Percentiles rank a stretch among this genome's conserved stretches.
These are phyloP conservation scores for Papilio gigon DNA, from an alignment of 2,888 invertebrate genomes.

Conservation along the genomic window DNA sequence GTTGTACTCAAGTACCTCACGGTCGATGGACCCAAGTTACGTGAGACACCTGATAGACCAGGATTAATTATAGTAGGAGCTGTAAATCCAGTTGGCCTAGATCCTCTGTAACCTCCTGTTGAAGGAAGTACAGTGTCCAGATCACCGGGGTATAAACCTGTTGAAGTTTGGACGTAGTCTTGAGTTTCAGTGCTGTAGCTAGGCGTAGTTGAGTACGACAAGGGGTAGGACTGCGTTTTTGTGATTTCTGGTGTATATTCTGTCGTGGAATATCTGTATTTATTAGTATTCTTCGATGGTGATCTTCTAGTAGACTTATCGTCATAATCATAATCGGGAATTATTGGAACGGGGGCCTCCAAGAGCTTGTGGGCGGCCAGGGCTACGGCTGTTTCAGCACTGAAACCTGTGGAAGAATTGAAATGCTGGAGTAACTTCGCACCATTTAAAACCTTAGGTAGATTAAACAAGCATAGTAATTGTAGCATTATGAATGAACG, in stretches of 20 bases:
- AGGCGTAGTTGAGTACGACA: constrained; percentile 68
- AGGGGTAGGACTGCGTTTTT: constrained; percentile 54
- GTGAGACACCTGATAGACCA: constrained; percentile 43
- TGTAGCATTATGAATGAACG: not conserved
- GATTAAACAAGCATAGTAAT: not conserved
- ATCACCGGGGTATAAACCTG: constrained; percentile 48
- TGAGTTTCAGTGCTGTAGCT: constrained; percentile 51
- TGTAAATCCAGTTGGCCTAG: constrained; percentile 44
- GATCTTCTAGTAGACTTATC: constrained; percentile 56
- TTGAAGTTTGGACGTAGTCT: constrained; percentile 55
- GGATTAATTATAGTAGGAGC: constrained; percentile 44
- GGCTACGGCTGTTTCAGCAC: constrained; percentile 74
- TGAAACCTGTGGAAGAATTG: constrained; percentile 59
- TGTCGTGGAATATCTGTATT: constrained; percentile 66
- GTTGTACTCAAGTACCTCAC: constrained; percentile 40
- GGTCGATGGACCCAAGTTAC: constrained; percentile 45
- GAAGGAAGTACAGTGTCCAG: constrained; percentile 43
- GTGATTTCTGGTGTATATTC: constrained; percentile 58
- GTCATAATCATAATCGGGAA: constrained; percentile 65
- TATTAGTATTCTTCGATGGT: constrained; percentile 58
- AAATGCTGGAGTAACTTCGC: not conserved
- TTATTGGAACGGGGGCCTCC: constrained; percentile 71
- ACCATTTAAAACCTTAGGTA: not conserved
- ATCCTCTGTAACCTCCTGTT: constrained; percentile 44
- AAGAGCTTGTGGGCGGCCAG: constrained; percentile 76